phyloP scores from a whole-genome alignment of 2,113 vertebrate species.

The Phrynocephalus versicolor region DNA sequence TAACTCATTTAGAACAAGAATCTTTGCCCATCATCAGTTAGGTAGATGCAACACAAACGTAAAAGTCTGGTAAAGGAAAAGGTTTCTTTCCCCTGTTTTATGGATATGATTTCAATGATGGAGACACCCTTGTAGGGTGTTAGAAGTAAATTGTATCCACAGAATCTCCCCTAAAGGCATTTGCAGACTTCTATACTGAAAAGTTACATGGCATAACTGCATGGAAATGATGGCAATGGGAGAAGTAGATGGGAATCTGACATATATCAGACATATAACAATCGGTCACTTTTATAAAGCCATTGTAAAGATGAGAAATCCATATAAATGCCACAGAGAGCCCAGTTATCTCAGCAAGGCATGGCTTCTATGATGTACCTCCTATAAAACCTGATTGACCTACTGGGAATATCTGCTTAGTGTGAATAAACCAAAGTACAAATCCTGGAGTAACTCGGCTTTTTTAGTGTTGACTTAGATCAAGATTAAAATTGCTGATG shows the following conservation, averaged over 20 bases:
- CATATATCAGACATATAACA: not conserved
- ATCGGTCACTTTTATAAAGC: not conserved
- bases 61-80: not conserved
- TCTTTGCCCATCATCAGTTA: not conserved
- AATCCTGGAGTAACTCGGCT: slow-evolving; percentile 26
- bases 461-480: slow-evolving; percentile 43
- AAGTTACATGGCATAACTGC: not conserved
- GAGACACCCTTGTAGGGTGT: not conserved
- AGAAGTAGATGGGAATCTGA: not conserved
- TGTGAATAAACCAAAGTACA: slow-evolving; percentile 35
- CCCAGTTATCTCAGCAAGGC: not conserved
- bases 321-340: slow-evolving; percentile 12
- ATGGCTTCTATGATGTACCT: slow-evolving; percentile 16
- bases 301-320: slow-evolving; percentile 13
- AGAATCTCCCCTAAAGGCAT: not conserved
- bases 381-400: slow-evolving; percentile 3
- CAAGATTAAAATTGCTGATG: slow-evolving; percentile 24
- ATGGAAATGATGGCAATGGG: not conserved
- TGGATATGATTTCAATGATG: not conserved
- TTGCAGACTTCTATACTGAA: not conserved
- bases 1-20: too few relatives aligned
- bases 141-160: not conserved
- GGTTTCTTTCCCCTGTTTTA: not conserved
- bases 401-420: slow-evolving; percentile 24
- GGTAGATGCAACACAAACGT: not conserved